These are phyloP conservation scores for Drosophila diplacantha DNA, from an alignment of 2,888 invertebrate species.

Conservation along the genomic window DNA sequence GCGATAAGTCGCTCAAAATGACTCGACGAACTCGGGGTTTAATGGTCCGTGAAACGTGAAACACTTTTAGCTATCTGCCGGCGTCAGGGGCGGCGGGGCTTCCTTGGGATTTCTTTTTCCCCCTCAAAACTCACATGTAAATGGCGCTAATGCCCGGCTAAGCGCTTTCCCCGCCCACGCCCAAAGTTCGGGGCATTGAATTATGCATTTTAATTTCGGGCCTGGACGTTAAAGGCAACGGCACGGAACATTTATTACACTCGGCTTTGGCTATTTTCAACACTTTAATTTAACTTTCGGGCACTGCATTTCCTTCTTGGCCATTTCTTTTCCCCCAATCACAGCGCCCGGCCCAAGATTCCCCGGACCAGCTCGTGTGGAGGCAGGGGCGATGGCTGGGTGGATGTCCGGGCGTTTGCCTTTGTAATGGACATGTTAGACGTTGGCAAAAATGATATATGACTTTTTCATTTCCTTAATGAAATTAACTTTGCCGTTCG, in stretches of 20 bases:
- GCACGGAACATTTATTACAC: slow-evolving; percentile 62
- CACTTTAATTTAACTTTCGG: slow-evolving; percentile 66
- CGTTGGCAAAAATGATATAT: slow-evolving; percentile 70
- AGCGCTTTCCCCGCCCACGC: slow-evolving; percentile 1
- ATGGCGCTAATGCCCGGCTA: slow-evolving; percentile 51
- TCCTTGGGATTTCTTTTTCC: slow-evolving; percentile 25
- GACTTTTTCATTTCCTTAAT: slow-evolving; percentile 72
- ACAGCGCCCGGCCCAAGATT: slow-evolving; percentile 41
- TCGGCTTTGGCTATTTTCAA: slow-evolving; percentile 54
- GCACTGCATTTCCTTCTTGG: slow-evolving; percentile 57
- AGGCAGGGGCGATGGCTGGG: slow-evolving; percentile 6
- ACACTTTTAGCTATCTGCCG: slow-evolving; percentile 62
- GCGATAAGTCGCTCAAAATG: slow-evolving; percentile 51
- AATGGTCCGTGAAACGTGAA: slow-evolving; percentile 71
- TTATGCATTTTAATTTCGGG: slow-evolving; percentile 68
- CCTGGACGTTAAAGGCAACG: slow-evolving; percentile 54
- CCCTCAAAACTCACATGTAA: slow-evolving; percentile 59
- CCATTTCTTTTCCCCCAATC: slow-evolving; percentile 42
- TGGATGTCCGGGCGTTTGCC: slow-evolving; percentile 50
- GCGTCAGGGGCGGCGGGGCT: slow-evolving; percentile 8
- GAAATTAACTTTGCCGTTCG: slow-evolving; percentile 65
- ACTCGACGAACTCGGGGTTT: slow-evolving; percentile 65
- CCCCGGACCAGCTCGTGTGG: slow-evolving; percentile 32
- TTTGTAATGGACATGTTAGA: slow-evolving; percentile 69
- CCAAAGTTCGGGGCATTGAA: slow-evolving; percentile 47